Evolutionary conservation across 2,797 vertebrate species (phyloP), one percentile per base, ranked within the genome.

Genomic region (Lacerta agilis): DNA sequence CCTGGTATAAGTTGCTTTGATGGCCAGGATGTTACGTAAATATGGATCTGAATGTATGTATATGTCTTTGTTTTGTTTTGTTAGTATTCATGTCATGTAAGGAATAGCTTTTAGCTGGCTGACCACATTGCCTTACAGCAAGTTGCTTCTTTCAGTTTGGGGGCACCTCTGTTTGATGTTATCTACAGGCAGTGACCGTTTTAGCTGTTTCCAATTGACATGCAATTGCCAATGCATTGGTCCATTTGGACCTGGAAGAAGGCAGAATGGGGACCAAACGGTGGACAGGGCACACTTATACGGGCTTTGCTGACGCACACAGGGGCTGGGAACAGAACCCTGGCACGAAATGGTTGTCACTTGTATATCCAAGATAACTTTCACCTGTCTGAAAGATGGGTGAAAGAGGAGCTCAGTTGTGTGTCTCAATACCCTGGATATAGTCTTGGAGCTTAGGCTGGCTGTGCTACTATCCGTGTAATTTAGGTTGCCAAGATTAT

Each of bases 401-500:
- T 23, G 41, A n/a, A 49, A 0, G 0, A 76, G 8, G 55, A 88
- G 81, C 5, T 23, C 89, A n/a, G 9, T 61, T 23, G 36, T 89
- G 78, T 0, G 0, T 7, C 49, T 83, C 76, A 76, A 0, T 0
- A 4, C 8, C 38, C 82, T 55, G 80, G 1, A 33, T 58, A 0
- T 6, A 78, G 81, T 18, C 8, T 23, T 82, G 72, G 11, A 61
- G 2, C 1, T 0, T 36, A 29, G 49, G 4, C n/a, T 41, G 18
- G 33, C 76, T 91, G 71, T 83, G 2, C 76, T 29, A 73, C 73
- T 79, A 72, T 58, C 0, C 81, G 75, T 89, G 4, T 72, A 29
- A 38, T n/a, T 36, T 72, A 79, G 89, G 83, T 88, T 82, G 27
- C 85, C 6, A 79, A 38, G 43, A 41, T 88, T 90, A 17, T 78